Evolutionary conservation across 2,888 invertebrate species (phyloP).

Genomic region (Agrochola lota): DNA sequence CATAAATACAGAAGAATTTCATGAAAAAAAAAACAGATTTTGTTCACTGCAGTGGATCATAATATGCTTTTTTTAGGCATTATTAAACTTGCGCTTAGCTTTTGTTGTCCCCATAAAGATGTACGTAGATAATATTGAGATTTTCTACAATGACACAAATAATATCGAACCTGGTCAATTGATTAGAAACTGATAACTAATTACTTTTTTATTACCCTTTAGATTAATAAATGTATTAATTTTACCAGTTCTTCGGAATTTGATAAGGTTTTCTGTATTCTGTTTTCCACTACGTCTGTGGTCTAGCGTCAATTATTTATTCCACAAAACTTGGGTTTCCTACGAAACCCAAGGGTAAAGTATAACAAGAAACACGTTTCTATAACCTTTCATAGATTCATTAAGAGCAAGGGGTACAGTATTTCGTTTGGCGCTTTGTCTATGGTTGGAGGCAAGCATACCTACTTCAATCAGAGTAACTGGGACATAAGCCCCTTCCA

Average conservation of each 20-base stretch:
- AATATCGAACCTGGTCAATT: conserved; percentile 12
- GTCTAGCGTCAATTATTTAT: not conserved
- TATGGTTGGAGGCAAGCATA: not conserved
- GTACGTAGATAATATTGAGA: not conserved
- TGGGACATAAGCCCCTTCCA: conserved; percentile 1
- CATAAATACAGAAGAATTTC: no score
- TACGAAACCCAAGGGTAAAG: not conserved
- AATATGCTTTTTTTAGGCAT: no score
- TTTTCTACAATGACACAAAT: conserved; percentile 12
- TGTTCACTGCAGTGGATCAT: no score
- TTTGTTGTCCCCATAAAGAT: not conserved
- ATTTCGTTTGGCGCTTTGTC: not conserved
- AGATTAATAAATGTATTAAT: conserved; percentile 7
- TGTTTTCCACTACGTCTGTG: conserved; percentile 35
- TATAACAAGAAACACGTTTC: not conserved
- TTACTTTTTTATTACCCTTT: conserved; percentile 10
- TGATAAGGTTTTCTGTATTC: conserved; percentile 27
- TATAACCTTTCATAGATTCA: not conserved
- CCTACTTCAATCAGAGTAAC: conserved; percentile 10
- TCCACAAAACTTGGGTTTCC: no score
- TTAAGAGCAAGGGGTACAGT: not conserved
- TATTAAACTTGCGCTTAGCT: not conserved
- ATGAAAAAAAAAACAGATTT: no score
- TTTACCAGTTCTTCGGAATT: conserved; percentile 24
- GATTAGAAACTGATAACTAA: conserved; percentile 15